Conservation (phyloP, 2,113 vertebrate species). For the Chaetops frenatus region DNA sequence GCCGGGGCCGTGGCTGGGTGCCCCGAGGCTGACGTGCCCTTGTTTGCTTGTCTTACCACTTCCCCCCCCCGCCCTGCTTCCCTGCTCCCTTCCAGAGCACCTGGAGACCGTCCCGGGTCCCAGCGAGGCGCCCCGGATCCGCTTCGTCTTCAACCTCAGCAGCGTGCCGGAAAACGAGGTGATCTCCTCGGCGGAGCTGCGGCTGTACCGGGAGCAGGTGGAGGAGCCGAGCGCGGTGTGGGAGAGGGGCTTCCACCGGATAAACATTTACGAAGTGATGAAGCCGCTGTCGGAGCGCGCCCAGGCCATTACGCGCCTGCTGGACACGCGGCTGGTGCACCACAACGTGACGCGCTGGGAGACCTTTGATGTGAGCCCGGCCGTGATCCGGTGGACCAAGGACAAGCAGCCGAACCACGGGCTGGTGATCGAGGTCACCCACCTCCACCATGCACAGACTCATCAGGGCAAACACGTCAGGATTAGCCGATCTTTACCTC, state of each 20-base stretch:
- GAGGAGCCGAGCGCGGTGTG: constrained; percentile 66
- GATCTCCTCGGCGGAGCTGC: constrained; percentile 91
- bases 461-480: constrained; percentile 90
- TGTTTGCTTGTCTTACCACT: background rate
- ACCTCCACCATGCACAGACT: constrained; percentile 78
- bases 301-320: constrained; percentile 88
- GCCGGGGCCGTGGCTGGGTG: background rate
- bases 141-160: constrained; percentile 96
- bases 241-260: constrained; percentile 83
- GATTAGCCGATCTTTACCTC: constrained; percentile 89
- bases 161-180: constrained; percentile 93
- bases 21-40: background rate
- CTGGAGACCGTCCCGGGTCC: constrained; percentile 82
- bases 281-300: constrained; percentile 78
- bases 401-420: constrained; percentile 91
- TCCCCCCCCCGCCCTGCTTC: background rate
- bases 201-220: constrained; percentile 89
- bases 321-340: constrained; percentile 92
- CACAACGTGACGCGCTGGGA: constrained; percentile 93
- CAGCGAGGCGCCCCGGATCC: constrained; percentile 69
- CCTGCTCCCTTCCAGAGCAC: constrained; percentile 76
- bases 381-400: constrained; percentile 91
- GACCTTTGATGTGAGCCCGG: constrained; percentile 95
- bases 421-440: constrained; percentile 88
- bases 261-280: constrained; percentile 96